Percentiles rank a stretch among this genome's conserved stretches.
These are phyloP conservation scores for Ctenicera cuprea DNA, from an alignment of 2,888 invertebrate genomes.

Conservation along the genomic window DNA sequence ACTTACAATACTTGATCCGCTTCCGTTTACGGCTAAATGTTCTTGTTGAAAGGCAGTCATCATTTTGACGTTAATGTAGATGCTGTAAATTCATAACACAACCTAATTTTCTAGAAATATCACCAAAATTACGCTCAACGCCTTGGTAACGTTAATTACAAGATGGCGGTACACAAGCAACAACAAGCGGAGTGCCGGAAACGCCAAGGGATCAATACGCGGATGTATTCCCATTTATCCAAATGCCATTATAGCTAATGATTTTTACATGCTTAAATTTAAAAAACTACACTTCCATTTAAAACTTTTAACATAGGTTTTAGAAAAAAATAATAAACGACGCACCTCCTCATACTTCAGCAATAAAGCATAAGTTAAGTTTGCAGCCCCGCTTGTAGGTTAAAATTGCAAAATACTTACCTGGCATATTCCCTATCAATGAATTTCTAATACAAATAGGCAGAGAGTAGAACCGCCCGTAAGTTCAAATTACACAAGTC, in stretches of 20 bases:
- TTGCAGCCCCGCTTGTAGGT: too few relatives aligned
- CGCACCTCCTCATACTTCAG: too few relatives aligned
- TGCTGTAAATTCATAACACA: slow-evolving; percentile 19
- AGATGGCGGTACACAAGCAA: neutral
- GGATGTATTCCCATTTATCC: neutral
- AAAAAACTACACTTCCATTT: too few relatives aligned
- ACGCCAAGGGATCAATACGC: neutral
- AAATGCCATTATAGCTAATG: neutral
- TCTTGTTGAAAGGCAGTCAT: slow-evolving; percentile 69
- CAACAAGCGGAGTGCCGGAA: too few relatives aligned
- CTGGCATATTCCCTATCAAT: too few relatives aligned
- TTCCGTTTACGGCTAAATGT: slow-evolving; percentile 58
- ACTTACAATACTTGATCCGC: slow-evolving; percentile 49
- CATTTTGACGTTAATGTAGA: slow-evolving; percentile 60
- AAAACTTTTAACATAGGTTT: too few relatives aligned
- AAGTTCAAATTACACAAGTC: too few relatives aligned
- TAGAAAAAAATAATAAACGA: too few relatives aligned
- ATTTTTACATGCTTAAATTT: neutral
- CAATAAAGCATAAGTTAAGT: too few relatives aligned
- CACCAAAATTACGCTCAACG: neutral
- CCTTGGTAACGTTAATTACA: neutral
- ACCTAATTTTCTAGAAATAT: neutral
- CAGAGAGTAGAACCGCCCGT: too few relatives aligned
- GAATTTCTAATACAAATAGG: too few relatives aligned
- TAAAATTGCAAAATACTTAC: too few relatives aligned